phyloP scores from a whole-genome alignment of 2,113 vertebrate species.

The Chloropsis hardwickii region DNA sequence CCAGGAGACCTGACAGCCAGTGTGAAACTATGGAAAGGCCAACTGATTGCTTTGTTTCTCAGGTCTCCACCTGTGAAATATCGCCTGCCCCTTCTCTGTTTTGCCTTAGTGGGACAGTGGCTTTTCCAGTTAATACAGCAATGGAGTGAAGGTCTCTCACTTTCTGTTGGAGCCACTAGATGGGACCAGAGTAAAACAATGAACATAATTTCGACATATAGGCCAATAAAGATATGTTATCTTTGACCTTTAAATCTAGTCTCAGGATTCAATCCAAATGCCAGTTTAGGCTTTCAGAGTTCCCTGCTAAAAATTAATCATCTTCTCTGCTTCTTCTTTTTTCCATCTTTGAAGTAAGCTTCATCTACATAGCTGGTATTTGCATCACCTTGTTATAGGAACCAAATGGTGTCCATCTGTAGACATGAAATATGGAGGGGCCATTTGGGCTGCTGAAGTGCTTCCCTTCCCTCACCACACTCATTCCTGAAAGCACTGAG shows the following conservation, averaged over 20 bases:
- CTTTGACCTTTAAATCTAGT: not conserved
- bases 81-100: not conserved
- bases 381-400: not conserved
- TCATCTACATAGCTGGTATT: not conserved
- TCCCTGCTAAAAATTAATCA: not conserved
- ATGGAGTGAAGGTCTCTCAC: not conserved
- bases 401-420: not conserved
- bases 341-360: not conserved
- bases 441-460: not conserved
- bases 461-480: not conserved
- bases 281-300: not conserved
- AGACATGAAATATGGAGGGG: not conserved
- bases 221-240: not conserved
- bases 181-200: slow-evolving; percentile 16
- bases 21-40: not conserved
- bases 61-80: not conserved
- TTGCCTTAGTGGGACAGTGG: not conserved
- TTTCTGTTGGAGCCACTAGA: not conserved
- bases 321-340: not conserved
- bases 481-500: not conserved
- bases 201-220: not conserved
- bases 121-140: not conserved
- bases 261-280: not conserved
- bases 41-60: not conserved
- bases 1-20: not conserved